These are phyloP conservation scores for Malurus splendens DNA, from an alignment of 2,797 vertebrate genomes.

Conservation along the genomic window DNA sequence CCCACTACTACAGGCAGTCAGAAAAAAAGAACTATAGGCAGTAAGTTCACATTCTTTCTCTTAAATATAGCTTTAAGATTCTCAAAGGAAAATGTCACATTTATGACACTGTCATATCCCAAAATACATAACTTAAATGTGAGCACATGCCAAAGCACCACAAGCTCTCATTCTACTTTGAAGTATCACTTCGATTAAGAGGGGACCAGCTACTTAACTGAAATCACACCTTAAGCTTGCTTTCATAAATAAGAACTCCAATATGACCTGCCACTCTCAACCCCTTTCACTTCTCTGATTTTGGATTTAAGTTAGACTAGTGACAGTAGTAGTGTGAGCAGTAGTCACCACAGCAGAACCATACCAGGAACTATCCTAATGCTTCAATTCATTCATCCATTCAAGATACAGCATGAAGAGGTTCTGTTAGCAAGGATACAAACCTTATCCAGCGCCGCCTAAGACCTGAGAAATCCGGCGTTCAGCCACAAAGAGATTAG, in stretches of 20 bases:
- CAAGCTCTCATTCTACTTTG: background rate
- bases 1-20: background rate
- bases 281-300: background rate
- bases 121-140: background rate
- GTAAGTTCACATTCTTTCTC: background rate
- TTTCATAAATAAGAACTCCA: background rate
- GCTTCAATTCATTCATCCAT: background rate
- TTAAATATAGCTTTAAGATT: background rate
- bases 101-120: background rate
- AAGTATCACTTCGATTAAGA: background rate
- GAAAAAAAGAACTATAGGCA: background rate
- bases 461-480: background rate
- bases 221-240: background rate
- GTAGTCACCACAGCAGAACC: background rate
- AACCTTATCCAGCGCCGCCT: background rate
- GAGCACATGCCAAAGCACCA: background rate
- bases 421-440: background rate
- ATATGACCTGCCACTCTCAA: background rate
- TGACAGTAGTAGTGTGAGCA: background rate
- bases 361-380: background rate
- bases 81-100: background rate
- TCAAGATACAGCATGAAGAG: background rate
- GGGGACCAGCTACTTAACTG: background rate
- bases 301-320: background rate
- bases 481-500: background rate